Conservation (phyloP, 1,140 invertebrate species). For the Pteromalus puparum region DNA sequence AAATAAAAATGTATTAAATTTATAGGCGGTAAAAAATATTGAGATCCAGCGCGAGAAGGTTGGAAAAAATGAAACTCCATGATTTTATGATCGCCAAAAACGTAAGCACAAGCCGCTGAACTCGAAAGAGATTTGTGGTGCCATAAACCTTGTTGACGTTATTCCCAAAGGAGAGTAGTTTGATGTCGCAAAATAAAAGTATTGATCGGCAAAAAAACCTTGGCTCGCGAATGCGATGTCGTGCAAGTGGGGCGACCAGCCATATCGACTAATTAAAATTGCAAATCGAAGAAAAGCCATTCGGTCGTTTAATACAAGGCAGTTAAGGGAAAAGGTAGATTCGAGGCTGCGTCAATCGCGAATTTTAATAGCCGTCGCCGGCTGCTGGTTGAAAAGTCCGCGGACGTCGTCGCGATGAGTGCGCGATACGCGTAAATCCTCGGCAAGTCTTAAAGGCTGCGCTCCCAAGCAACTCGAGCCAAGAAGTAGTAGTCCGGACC, state of each 20-base stretch:
- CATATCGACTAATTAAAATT: slow-evolving; percentile 33
- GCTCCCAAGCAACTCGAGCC: slow-evolving; percentile 17
- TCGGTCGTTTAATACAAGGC: neutral
- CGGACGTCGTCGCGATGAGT: neutral
- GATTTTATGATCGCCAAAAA: slow-evolving; percentile 46
- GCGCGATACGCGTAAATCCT: slow-evolving; percentile 30
- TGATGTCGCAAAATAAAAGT: slow-evolving; percentile 36
- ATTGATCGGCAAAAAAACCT: slow-evolving; percentile 29
- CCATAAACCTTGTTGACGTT: slow-evolving; percentile 43
- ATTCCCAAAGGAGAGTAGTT: slow-evolving; percentile 16
- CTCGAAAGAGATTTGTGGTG: slow-evolving; percentile 39
- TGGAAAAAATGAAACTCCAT: slow-evolving; percentile 40
- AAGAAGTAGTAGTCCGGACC: slow-evolving; percentile 35
- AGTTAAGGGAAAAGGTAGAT: slow-evolving; percentile 7
- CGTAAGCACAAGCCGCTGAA: neutral
- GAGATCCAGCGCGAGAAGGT: slow-evolving; percentile 16
- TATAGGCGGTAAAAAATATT: slow-evolving; percentile 39
- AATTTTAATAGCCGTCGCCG: slow-evolving; percentile 13
- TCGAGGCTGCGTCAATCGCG: slow-evolving; percentile 6
- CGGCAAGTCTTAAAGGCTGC: slow-evolving; percentile 7
- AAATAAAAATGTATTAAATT: slow-evolving; percentile 30
- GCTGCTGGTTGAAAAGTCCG: neutral
- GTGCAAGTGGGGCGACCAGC: neutral
- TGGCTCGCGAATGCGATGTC: neutral
- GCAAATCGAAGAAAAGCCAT: slow-evolving; percentile 38